Base-by-base conservation (phyloP, 2,113 vertebrate species). In the Gavia stellata region DNA sequence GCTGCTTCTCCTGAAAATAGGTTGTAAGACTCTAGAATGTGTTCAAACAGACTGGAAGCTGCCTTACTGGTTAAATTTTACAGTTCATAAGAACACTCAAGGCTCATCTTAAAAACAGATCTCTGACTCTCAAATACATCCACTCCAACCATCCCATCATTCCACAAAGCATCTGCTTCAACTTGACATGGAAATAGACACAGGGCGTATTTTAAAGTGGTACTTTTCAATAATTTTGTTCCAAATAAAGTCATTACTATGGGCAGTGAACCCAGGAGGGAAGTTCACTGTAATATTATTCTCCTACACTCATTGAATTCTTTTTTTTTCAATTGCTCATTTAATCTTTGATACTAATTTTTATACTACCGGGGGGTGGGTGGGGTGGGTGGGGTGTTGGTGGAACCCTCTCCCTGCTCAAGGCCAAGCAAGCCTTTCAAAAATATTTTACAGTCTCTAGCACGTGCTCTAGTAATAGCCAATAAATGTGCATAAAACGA, bases 301-400 rank as follows among this genome's bases (percentile, higher is more conserved):
- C 47, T 84, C 14, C 20, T 81, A 14, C 50, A 50, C n/a, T 59
- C 88, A 78, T 7, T 29, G 24, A 92, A 71, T 86, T 59, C 0
- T 20, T 73, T 50, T 73, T 50, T 73, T 81, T 81, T 78, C 25
- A 47, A n/a, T 33, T 79, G 42, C 19, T 47, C 14, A 47, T 94
- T 94, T 86, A 82, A 86, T 68, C 29, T 92, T 90, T 58, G 34
- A 50, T 81, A 78, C 24, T 84, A 72, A 59, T 78, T 92, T 89
- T 89, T 50, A 55, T 61, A 63, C 13, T 90, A 50, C 5, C 19
- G 53, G 25, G 44, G 29, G 26, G 13, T 23, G 9, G 6, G 6
- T 14, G 15, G 8, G 8, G 13, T 23, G 9, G 6, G 6, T 14
- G 15, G 8, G 8, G n/a, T n/a, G n/a, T n/a, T n/a, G 9, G 4